A percentile compares a stretch with the other conserved stretches of the same genome.
phyloP scores from a whole-genome alignment of 2,797 vertebrate species.

The Lycodopsis pacificus region DNA sequence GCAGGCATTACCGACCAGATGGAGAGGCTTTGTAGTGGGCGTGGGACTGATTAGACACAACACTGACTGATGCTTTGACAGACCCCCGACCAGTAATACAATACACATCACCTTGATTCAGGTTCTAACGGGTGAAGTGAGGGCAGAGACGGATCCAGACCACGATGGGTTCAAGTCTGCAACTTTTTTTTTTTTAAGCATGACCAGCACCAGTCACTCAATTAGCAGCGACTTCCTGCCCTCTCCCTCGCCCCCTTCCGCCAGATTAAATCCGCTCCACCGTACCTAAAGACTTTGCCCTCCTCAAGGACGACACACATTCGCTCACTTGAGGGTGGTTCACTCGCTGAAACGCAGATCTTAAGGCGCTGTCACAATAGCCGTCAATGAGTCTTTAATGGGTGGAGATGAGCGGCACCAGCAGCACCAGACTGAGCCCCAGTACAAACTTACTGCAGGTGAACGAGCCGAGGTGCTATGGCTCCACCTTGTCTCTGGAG shows the following conservation, averaged over 20 bases:
- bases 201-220: conserved; percentile 51
- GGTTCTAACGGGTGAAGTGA: not conserved
- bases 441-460: conserved; percentile 85
- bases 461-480: conserved; percentile 88
- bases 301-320: conserved; percentile 77
- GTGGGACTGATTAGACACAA: conserved; percentile 52
- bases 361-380: not conserved
- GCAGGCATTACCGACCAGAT: conserved; percentile 74
- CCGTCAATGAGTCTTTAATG: conserved; percentile 47
- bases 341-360: not conserved
- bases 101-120: not conserved
- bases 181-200: not conserved
- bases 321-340: conserved; percentile 17
- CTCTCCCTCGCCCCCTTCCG: conserved; percentile 60
- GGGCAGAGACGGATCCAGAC: not conserved
- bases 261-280: conserved; percentile 79
- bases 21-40: conserved; percentile 74
- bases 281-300: conserved; percentile 71
- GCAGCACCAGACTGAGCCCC: conserved; percentile 73
- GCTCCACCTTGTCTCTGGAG: conserved; percentile 88
- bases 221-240: conserved; percentile 77
- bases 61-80: conserved; percentile 21
- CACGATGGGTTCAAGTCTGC: not conserved
- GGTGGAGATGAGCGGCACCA: conserved; percentile 74
- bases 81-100: conserved; percentile 4